Base-by-base conservation (phyloP, 2,113 vertebrate species). In the Cyanocitta stelleri region DNA sequence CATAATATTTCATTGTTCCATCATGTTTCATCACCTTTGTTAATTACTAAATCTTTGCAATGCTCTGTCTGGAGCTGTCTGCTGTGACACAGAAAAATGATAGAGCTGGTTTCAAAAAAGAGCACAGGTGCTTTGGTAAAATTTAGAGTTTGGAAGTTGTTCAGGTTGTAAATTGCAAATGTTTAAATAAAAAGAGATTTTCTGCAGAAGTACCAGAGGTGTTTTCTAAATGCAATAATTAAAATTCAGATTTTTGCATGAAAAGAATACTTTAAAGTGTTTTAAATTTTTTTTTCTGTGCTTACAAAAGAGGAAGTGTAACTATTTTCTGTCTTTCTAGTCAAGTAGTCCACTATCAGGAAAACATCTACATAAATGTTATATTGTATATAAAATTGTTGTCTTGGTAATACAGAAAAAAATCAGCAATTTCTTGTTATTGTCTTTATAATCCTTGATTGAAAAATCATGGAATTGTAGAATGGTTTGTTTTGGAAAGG, bases 1-100 rank as follows among this genome's bases (percentile, higher is more conserved):
- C 55, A 37, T 90, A 32, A 92, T 73, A 87, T 93, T 94, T 93
- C 95, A 93, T 93, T 95, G 39, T 80, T 90, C 44, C 66, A 26
- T 92, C 89, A 58, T 93, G 32, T 75, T 84, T 44, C 69, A 48
- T 94, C 89, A 48, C 48, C 75, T 69, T 83, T 84, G 32, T 95
- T 88, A 91, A 88, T 59, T 55, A 66, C 55, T 94, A 46, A 56
- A 86, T 33, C 84, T 33, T 44, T 93, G 33, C 63, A 69, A 2
- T 87, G 63, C 41, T 85, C 48, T 80, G 24, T 87, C 71, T 83
- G 67, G 54, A 95, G 22, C 48, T 90, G 43, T 7, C 73, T 79
- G 6, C 51, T 85, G 26, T 74, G 33, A 29, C 49, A 75, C 62
- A 64, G 29, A 78, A 89, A 3, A 73, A 58, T 73, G 16, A 18